Base-by-base conservation (phyloP, 2,888 invertebrate genomes). In the Caenorhabditis imperialis region DNA sequence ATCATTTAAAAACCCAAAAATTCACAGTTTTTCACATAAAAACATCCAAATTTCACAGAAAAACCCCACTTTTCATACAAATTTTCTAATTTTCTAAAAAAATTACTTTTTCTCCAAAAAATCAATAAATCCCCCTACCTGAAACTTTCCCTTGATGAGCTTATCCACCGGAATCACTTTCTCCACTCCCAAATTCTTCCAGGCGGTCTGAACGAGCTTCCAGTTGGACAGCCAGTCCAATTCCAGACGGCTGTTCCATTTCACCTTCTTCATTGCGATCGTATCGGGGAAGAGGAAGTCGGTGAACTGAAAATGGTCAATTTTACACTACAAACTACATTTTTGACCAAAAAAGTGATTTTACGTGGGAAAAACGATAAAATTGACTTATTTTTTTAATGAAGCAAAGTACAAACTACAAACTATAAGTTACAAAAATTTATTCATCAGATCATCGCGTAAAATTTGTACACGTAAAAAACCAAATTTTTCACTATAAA, bases 181-280 rank as follows among this genome's bases (percentile, higher is more conserved):
- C 90, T 99, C 98, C 84, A 99, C 96, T 86, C 92, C 92, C 92
- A 96, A 93, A 91, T 95, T 96, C 91, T 96, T 95, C 90, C 99
- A 99, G 57, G 93, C 92, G 44, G 94, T 95, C 91, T 99, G 98
- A 79, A 99, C 91, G 86, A 96, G 92, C 53, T 99, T 99, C 90
- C 98, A 99, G 90, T 99, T 99, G 90, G 96, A 94, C 91, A 99
- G 97, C 90, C 95, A 99, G 90, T 99, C 99, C 90, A 99, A 96
- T 90, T 99, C 99, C 88, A 99, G 91, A 89, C 96, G 96, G 86
- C 98, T 96, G 91, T 93, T 94, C 90, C 98, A 98, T 91, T 99
- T 99, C 42, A 88, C 86, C 25, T 84, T 82, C 54, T 86, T 87
- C 69, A 87, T 48, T 12, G 75, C 83, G 18, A 87, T 69, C 8